phyloP scores from a whole-genome alignment of 2,888 invertebrate genomes.

The Cyaniris semiargus region DNA sequence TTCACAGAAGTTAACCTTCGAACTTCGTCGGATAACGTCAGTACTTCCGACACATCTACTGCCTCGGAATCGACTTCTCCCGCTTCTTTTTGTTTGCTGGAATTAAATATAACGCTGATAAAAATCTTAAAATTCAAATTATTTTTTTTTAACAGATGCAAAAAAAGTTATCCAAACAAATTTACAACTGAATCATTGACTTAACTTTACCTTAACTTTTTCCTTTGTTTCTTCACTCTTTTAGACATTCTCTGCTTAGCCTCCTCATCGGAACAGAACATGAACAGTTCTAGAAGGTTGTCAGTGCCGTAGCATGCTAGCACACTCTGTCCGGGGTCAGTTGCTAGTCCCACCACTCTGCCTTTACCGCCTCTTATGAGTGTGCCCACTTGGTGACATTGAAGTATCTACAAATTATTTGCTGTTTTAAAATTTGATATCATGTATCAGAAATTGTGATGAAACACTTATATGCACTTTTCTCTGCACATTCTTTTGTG shows the following conservation, averaged over 20 bases:
- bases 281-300: constrained; percentile 89
- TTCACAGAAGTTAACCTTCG: constrained; percentile 84
- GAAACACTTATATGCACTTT: no score
- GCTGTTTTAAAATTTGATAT: neutral
- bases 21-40: constrained; percentile 87
- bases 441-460: neutral
- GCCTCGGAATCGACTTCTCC: constrained; percentile 59
- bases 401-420: constrained; percentile 69
- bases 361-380: constrained; percentile 89
- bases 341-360: constrained; percentile 86
- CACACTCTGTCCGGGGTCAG: constrained; percentile 86
- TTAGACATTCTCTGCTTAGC: constrained; percentile 86
- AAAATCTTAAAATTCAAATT: no score
- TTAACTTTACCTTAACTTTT: constrained; percentile 76
- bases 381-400: constrained; percentile 88
- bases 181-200: no score
- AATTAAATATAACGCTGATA: no score
- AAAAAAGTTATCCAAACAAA: no score
- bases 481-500: no score
- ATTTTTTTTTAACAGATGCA: no score
- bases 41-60: constrained; percentile 56
- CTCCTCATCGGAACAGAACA: constrained; percentile 88
- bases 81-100: constrained; percentile 63
- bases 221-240: constrained; percentile 87
- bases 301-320: constrained; percentile 92